A percentile compares a stretch with the other conserved stretches of the same genome.
Evolutionary conservation across 2,797 vertebrate species (phyloP).

Genomic region (Sarcophilus harrisii): DNA sequence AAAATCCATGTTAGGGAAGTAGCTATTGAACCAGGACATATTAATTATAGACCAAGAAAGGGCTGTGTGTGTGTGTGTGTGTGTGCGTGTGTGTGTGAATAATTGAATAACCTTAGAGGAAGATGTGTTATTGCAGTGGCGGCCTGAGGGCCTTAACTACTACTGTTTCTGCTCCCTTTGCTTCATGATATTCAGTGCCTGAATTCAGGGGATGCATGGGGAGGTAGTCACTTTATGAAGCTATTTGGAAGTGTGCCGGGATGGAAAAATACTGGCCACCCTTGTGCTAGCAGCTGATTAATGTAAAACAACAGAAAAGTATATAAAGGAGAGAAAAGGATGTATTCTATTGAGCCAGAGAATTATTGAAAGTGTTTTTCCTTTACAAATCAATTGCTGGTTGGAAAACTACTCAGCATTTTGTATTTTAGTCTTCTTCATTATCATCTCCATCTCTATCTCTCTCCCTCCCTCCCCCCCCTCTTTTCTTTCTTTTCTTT

Average conservation of each 20-base stretch:
- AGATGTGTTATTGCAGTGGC: neutral
- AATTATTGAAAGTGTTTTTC: neutral
- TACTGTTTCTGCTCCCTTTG: neutral
- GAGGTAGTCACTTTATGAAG: neutral
- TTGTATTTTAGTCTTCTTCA: neutral
- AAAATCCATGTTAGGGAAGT: neutral
- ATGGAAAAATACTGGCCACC: neutral
- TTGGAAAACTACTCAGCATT: neutral
- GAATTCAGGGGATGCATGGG: neutral
- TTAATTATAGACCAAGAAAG: neutral
- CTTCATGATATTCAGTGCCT: neutral
- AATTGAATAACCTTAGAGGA: neutral
- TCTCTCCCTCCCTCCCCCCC: no score
- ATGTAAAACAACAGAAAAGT: neutral
- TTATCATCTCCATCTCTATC: neutral
- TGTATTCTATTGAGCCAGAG: neutral
- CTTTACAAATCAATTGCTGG: neutral
- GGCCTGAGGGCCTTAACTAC: neutral
- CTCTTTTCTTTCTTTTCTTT: no score
- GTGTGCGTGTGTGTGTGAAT: neutral
- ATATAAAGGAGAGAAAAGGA: neutral
- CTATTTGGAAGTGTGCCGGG: neutral
- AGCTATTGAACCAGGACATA: neutral
- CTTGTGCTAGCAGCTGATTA: neutral
- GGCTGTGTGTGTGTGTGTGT: neutral